These are phyloP conservation scores for Acanthoscelides obtectus DNA, from an alignment of 2,888 invertebrate genomes.

Conservation along the genomic window DNA sequence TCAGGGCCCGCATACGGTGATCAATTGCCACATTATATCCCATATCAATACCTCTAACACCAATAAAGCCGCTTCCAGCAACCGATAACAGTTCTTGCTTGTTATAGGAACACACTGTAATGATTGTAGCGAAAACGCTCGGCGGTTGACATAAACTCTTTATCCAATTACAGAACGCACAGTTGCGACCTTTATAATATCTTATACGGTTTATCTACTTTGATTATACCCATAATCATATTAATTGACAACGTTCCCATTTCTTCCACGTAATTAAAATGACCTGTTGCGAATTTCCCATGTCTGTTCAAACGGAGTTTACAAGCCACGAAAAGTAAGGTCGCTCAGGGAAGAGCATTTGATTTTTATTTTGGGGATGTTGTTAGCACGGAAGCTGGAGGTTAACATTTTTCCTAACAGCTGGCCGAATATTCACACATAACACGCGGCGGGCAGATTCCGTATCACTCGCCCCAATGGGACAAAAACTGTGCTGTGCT, in stretches of 20 bases:
- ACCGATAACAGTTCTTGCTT: background rate
- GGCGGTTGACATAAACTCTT: background rate
- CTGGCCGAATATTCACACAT: too few relatives aligned
- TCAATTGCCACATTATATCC: background rate
- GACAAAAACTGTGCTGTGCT: too few relatives aligned
- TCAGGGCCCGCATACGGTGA: background rate
- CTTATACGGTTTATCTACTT: background rate
- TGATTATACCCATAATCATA: background rate
- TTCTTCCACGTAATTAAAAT: slow-evolving; percentile 6
- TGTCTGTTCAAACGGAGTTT: background rate
- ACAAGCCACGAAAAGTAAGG: too few relatives aligned
- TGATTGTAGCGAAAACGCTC: background rate
- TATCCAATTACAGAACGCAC: background rate
- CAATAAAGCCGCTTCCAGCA: background rate
- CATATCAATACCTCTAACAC: background rate
- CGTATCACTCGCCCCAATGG: too few relatives aligned
- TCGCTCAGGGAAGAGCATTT: too few relatives aligned
- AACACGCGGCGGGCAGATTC: too few relatives aligned
- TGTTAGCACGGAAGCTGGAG: too few relatives aligned
- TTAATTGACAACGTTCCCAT: slow-evolving; percentile 9
- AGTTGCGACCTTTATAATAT: background rate
- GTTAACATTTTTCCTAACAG: too few relatives aligned
- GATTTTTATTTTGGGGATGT: too few relatives aligned
- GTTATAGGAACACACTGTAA: background rate
- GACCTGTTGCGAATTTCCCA: slow-evolving; percentile 3